Evolutionary conservation across 2,113 vertebrate species (phyloP).

Genomic region (Scomber scombrus): DNA sequence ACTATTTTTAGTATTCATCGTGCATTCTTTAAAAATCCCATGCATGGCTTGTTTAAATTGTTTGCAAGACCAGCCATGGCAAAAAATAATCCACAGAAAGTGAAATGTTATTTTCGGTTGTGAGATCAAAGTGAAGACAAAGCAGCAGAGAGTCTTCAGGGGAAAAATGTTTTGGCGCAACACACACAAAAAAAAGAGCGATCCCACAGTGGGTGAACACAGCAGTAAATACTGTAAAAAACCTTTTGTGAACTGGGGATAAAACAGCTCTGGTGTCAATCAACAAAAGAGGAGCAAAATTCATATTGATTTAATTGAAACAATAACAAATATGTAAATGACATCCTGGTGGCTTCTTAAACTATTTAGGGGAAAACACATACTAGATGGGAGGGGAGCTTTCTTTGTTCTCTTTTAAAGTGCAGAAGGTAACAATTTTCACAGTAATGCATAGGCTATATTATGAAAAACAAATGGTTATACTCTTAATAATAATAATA

Average conservation of each 20-base stretch:
- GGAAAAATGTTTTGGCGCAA: not conserved
- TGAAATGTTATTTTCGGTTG: not conserved
- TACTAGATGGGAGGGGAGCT: no score
- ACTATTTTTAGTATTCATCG: not conserved
- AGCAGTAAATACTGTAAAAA: conserved; percentile 1
- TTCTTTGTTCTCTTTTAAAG: no score
- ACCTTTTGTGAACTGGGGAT: not conserved
- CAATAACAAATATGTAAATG: not conserved
- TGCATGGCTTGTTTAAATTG: not conserved
- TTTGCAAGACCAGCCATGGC: not conserved
- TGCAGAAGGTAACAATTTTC: no score
- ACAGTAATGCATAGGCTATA: no score
- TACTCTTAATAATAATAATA: no score
- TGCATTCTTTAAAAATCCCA: not conserved
- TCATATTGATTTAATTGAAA: not conserved
- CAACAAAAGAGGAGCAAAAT: not conserved
- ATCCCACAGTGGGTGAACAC: not conserved
- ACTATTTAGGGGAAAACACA: not conserved
- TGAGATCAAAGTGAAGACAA: conserved; percentile 15
- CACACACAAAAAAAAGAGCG: not conserved
- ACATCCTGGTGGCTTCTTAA: not conserved
- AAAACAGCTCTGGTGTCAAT: not conserved
- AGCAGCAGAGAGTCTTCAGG: not conserved
- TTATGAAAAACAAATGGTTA: no score
- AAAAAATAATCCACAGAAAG: conserved; percentile 14